Evolutionary conservation across 2,888 invertebrate species (phyloP), one percentile per base, ranked within the genome.

Genomic region (Neoscelio sp.): DNA sequence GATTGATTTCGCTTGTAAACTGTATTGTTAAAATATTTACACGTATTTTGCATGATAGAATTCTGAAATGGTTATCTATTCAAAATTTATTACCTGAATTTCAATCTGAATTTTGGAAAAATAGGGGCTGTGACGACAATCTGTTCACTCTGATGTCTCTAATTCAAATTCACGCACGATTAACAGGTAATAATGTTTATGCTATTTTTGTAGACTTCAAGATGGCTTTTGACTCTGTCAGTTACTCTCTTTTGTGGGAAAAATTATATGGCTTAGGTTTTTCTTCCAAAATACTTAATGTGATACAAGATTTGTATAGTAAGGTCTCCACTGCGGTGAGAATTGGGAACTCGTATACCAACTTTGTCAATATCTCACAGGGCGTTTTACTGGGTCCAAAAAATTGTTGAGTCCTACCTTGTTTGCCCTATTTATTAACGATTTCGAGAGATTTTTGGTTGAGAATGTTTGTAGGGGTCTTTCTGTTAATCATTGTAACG

Each of bases 21-120:
- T 42, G 18, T 18, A 42, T 42, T 8, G n/a, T n/a, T 2, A 42
- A 42, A 42, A 20, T 42, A n/a, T 42, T 42, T 42, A 42, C 10
- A 10, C 13, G 7, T 3, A 42, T 42, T n/a, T n/a, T 42, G 0
- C 10, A 18, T 42, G 2, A 8, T 7, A 17, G 42, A n/a, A n/a
- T 42, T 18, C 6, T 4, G 5, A 42, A 17, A 18, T 42, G 7
- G n/a, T 42, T n/a, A 20, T 42, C 2, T 18, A 18, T 7, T n/a
- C 2, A 17, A 20, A 2, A 42, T n/a, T 4, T 42, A 7, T 8
- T 42, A 42, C 42, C 42, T 2, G 42, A 42, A 20, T 42, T 42
- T 42, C 42, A 42, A 42, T 42, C 18, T 1, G 42, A 20, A 20
- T 42, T 42, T n/a, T 8, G 42, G n/a, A 42, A 42, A n/a, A 10